Conservation (phyloP, 2,888 invertebrate species). For the Ferdinandea cuprea region DNA sequence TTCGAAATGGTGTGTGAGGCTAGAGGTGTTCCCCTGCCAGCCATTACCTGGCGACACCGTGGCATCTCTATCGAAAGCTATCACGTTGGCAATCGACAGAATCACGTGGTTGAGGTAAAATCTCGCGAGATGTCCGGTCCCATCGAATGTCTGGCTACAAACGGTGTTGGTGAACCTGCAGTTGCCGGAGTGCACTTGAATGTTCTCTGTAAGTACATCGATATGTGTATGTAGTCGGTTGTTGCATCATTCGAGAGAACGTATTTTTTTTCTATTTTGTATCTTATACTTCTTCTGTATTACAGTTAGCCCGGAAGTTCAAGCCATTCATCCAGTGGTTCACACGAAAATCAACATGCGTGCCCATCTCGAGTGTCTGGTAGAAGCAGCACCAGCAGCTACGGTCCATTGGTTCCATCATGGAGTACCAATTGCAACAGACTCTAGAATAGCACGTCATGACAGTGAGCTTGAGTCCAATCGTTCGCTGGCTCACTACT, state of each 20-base stretch:
- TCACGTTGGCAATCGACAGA: conserved; percentile 79
- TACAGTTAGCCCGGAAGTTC: conserved; percentile 90
- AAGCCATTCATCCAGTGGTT: conserved; percentile 87
- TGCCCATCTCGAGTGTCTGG: conserved; percentile 87
- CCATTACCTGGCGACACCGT: conserved; percentile 87
- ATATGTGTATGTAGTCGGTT: background rate
- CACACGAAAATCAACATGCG: conserved; percentile 90
- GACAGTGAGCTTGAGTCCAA: conserved; percentile 82
- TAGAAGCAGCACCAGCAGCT: conserved; percentile 88
- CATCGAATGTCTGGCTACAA: conserved; percentile 89
- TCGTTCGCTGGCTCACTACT: conserved; percentile 84
- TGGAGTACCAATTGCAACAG: conserved; percentile 84
- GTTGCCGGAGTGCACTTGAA: conserved; percentile 87
- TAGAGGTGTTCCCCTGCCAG: conserved; percentile 88
- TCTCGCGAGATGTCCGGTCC: conserved; percentile 88
- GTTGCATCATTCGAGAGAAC: conserved; percentile 4
- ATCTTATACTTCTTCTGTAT: conserved; percentile 27
- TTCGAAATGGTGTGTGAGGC: conserved; percentile 90
- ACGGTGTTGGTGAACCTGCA: conserved; percentile 90
- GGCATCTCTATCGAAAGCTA: conserved; percentile 78
- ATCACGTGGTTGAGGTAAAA: conserved; percentile 80
- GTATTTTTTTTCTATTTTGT: conserved; percentile 12
- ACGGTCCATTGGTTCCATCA: conserved; percentile 88
- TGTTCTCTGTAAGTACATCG: conserved; percentile 87
- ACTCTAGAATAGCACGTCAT: conserved; percentile 81